phyloP scores from a whole-genome alignment of 2,113 vertebrate genomes.

The Austrofundulus limnaeus region DNA sequence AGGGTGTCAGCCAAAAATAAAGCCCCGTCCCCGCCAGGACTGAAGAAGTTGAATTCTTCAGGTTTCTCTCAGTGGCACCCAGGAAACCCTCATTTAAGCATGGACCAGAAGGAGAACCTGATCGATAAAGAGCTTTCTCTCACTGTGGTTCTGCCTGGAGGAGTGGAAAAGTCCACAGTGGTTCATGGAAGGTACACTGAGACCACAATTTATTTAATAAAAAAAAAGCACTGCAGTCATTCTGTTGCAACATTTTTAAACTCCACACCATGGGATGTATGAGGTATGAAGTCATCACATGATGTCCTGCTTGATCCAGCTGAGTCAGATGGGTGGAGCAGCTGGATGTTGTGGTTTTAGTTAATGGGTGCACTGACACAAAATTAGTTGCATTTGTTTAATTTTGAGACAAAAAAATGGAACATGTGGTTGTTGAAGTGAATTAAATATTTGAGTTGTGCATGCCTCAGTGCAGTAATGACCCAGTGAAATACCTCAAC shows the following conservation, averaged over 20 bases:
- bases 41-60: conserved; percentile 70
- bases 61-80: conserved; percentile 73
- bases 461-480: not conserved
- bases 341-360: conserved; percentile 19
- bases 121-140: conserved; percentile 88
- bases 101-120: conserved; percentile 90
- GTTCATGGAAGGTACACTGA: conserved; percentile 87
- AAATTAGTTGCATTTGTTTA: conserved; percentile 2
- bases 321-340: conserved; percentile 61
- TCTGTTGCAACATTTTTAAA: conserved; percentile 4
- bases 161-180: conserved; percentile 83
- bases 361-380: not conserved
- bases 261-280: conserved; percentile 5
- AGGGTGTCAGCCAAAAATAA: conserved; percentile 91
- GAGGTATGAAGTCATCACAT: conserved; percentile 44
- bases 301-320: conserved; percentile 28
- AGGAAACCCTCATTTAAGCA: conserved; percentile 72
- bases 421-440: not conserved
- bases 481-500: not conserved
- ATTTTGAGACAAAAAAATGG: not conserved
- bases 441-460: not conserved
- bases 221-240: too few relatives aligned
- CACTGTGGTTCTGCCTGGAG: conserved; percentile 90
- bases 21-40: conserved; percentile 87
- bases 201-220: not conserved